Conservation (phyloP, 1,140 invertebrate species). For the Ectropis grisescens region DNA sequence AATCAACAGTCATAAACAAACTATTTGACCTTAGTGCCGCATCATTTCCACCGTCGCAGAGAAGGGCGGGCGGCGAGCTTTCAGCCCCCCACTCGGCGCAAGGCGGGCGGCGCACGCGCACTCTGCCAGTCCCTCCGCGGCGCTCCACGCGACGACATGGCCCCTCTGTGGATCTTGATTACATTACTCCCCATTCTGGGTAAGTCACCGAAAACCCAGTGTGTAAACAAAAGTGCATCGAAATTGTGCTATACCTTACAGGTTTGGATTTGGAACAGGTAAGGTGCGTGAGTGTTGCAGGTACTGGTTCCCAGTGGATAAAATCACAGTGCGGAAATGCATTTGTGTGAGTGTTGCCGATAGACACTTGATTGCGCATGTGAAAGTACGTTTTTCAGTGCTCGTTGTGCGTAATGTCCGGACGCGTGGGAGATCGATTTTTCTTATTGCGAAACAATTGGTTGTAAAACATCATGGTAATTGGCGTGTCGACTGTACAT, state of each 20-base stretch:
- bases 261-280: too few species aligned
- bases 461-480: too few species aligned
- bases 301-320: too few species aligned
- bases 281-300: slow-evolving; percentile 1
- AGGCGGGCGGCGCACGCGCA: slow-evolving; percentile 42
- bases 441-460: too few species aligned
- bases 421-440: slow-evolving; percentile 35
- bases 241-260: too few species aligned
- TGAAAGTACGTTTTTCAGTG: slow-evolving; percentile 11
- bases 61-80: slow-evolving; percentile 47
- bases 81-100: slow-evolving; percentile 21
- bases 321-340: too few species aligned
- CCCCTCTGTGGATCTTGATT: slow-evolving; percentile 55
- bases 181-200: slow-evolving; percentile 56
- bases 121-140: slow-evolving; percentile 39
- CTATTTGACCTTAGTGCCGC: too few species aligned
- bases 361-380: slow-evolving; percentile 14
- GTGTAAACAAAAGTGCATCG: slow-evolving; percentile 4
- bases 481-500: too few species aligned
- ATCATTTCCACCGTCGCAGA: not conserved
- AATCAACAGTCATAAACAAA: too few species aligned
- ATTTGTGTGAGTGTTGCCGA: slow-evolving; percentile 25
- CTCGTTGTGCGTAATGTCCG: slow-evolving; percentile 31
- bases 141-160: slow-evolving; percentile 54
- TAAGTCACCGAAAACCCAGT: slow-evolving; percentile 30